A percentile compares a stretch with the other conserved stretches of the same genome.
Conservation (phyloP, 2,797 vertebrate species). For the Crocodylus rhombifer region DNA sequence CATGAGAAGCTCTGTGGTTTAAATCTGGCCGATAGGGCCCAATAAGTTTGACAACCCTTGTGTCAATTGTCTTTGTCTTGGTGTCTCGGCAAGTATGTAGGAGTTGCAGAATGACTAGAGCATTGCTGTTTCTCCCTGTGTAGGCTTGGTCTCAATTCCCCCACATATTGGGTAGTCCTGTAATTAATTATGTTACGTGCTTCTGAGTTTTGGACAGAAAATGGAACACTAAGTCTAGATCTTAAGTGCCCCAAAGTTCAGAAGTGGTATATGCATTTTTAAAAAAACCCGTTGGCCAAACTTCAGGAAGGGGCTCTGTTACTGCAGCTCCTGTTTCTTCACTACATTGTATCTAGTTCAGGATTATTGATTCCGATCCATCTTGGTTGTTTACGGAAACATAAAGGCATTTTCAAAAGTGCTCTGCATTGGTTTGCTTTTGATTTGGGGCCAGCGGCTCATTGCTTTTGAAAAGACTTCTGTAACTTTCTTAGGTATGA, state of each 20-base stretch:
- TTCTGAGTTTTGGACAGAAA: background rate
- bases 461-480: background rate
- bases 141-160: background rate
- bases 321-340: accelerated
- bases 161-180: background rate
- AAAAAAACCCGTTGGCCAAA: accelerated
- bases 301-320: background rate
- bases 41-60: no score
- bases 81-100: no score
- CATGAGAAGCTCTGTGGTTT: no score
- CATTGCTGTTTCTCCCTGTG: background rate
- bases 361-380: background rate
- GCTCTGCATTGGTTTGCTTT: background rate
- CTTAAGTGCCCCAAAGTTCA: background rate
- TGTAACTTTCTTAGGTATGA: background rate
- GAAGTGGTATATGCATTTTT: background rate
- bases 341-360: background rate
- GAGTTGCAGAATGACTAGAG: background rate
- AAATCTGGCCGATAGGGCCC: no score
- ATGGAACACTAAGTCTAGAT: background rate
- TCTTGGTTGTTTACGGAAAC: background rate
- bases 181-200: background rate
- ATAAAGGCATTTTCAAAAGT: background rate
- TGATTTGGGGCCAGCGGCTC: accelerated
- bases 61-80: no score